A percentile compares a stretch with the other conserved stretches of the same genome.
phyloP scores from a whole-genome alignment of 2,797 vertebrate genomes.

The Brachymystax lenok region DNA sequence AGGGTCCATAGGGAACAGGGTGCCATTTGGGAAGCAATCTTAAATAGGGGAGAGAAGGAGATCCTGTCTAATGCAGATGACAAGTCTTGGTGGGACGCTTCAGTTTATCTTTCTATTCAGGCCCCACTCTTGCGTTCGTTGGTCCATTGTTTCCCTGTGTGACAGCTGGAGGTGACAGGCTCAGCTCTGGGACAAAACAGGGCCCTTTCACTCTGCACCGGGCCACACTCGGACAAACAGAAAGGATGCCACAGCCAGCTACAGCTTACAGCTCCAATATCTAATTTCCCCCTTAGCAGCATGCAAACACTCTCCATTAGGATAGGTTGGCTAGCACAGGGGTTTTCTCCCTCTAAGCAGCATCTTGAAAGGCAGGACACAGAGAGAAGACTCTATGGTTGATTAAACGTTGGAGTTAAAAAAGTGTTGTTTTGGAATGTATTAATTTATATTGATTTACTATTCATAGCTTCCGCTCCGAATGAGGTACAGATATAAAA shows the following conservation, averaged over 20 bases:
- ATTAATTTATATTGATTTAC: too few species aligned
- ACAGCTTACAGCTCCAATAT: slow-evolving; percentile 41
- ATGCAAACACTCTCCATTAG: neutral
- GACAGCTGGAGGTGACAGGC: slow-evolving; percentile 82
- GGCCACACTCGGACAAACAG: slow-evolving; percentile 23
- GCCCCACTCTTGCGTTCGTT: slow-evolving; percentile 46
- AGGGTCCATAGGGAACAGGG: too few species aligned
- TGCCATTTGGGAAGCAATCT: too few species aligned
- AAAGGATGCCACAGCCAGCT: slow-evolving; percentile 10
- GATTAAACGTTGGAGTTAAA: neutral
- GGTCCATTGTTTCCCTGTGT: slow-evolving; percentile 76
- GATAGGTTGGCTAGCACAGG: neutral
- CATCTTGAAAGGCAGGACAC: neutral
- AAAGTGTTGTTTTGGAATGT: too few species aligned
- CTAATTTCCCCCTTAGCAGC: slow-evolving; percentile 36
- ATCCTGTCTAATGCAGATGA: slow-evolving; percentile 78
- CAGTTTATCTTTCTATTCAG: slow-evolving; percentile 76
- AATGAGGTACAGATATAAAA: too few species aligned
- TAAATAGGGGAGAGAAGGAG: slow-evolving; percentile 26
- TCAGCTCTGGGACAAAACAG: slow-evolving; percentile 52
- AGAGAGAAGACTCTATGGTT: neutral
- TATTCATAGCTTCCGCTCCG: too few species aligned
- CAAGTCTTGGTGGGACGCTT: slow-evolving; percentile 70
- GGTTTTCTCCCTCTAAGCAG: neutral
- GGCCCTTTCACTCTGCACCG: slow-evolving; percentile 21